Base-by-base conservation (phyloP, 2,113 vertebrate species). In the Morone saxatilis region DNA sequence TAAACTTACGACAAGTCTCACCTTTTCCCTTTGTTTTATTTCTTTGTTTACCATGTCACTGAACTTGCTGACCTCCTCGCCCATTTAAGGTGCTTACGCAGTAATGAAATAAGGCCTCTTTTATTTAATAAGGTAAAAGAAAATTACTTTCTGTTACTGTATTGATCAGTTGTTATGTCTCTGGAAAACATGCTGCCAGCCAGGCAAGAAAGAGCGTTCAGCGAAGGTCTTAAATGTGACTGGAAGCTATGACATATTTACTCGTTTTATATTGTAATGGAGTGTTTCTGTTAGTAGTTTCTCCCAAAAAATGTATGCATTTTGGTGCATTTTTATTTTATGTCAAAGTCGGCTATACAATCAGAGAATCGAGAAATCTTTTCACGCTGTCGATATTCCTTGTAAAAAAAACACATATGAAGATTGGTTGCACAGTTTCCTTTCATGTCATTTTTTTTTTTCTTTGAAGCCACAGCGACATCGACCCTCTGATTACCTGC, bases 81-180 rank as follows among this genome's bases (percentile, higher is more conserved):
- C 54, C 40, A 13, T 65, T 70, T 31, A 72, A 40, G 50, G 65
- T 59, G n/a, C 36, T 85, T 51, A 38, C 48, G 38, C 61, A 38
- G 50, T 90, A 87, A 92, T 91, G 70, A 81, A 76, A 90, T 91
- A 80, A 89, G 62, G 43, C 51, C 45, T 12, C 14, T 63, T 85
- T 43, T 76, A 91, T 92, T 92, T 59, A 75, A 89, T 93, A 87
- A 88, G 61, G 60, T 62, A 45, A 69, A 74, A 71, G 79, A 76
- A 87, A 88, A 90, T 82, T 31, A 20, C 47, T 59, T 85, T 85
- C 43, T 63, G 38, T 50, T 65, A 10, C 48, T 65, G 50, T 47
- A 85, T 72, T 85, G 77, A 86, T 83, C 71, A 31, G 45, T 10
- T 73, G 68, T 38, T 41, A 47, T 45, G 71, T 82, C 45, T 80